Conservation (phyloP, 2,113 vertebrate species). For the Chaetops frenatus region DNA sequence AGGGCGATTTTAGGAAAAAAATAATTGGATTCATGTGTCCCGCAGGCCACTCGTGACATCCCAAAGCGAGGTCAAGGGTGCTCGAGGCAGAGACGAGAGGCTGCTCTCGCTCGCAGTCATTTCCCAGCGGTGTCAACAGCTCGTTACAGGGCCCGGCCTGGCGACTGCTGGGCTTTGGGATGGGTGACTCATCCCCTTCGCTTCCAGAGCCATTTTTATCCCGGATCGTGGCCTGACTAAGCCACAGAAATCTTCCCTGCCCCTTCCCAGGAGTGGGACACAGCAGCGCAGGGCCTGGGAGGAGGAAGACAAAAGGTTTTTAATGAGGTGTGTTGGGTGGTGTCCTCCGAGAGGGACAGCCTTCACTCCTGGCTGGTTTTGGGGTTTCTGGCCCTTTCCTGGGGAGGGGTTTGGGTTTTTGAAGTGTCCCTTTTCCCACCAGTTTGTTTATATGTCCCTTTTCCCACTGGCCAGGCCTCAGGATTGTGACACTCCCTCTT, state of each 20-base stretch:
- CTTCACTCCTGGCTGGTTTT: background rate
- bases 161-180: background rate
- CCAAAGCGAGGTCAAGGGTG: slow-evolving; percentile 17
- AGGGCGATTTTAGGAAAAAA: background rate
- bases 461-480: too few species aligned
- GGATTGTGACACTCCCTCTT: background rate
- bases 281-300: background rate
- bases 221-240: background rate
- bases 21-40: slow-evolving; percentile 21
- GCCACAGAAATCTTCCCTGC: background rate
- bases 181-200: slow-evolving; percentile 20
- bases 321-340: background rate
- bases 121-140: slow-evolving; percentile 37
- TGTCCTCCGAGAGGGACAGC: background rate
- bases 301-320: background rate
- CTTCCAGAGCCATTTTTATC: slow-evolving; percentile 29
- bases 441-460: background rate
- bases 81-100: slow-evolving; percentile 9
- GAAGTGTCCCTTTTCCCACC: background rate
- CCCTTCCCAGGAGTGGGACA: background rate
- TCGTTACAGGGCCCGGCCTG: background rate
- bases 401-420: background rate
- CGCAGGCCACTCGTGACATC: background rate
- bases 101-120: slow-evolving; percentile 1
- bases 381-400: background rate